These are phyloP conservation scores for Trileptium ribeirensis DNA, from an alignment of 2,888 invertebrate genomes.

Conservation along the genomic window DNA sequence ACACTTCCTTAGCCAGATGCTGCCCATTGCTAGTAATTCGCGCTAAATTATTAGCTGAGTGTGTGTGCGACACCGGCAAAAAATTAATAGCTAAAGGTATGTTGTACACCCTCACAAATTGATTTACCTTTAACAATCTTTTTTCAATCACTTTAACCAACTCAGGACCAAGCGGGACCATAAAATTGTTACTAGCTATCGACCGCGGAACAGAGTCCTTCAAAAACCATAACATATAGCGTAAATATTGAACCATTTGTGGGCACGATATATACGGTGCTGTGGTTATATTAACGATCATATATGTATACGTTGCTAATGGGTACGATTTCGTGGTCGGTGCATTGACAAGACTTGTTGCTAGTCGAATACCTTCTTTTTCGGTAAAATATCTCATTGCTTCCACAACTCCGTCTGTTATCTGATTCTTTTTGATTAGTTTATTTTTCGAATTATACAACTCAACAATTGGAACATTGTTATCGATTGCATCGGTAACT, in stretches of 20 bases:
- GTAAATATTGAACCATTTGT: not conserved
- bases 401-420: not conserved
- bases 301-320: not conserved
- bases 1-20: too few relatives aligned
- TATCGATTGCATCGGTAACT: not conserved
- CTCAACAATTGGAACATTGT: not conserved
- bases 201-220: not conserved
- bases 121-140: not conserved
- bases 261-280: not conserved
- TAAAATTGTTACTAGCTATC: not conserved
- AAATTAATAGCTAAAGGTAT: too few relatives aligned
- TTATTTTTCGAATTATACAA: not conserved
- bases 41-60: too few relatives aligned
- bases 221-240: conserved; percentile 1
- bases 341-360: too few relatives aligned
- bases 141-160: not conserved
- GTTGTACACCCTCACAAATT: too few relatives aligned
- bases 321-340: not conserved
- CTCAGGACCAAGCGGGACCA: not conserved
- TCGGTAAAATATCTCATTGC: not conserved
- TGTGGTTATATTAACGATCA: not conserved
- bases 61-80: too few relatives aligned
- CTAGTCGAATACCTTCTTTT: not conserved
- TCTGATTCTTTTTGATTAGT: not conserved
- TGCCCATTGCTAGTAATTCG: too few relatives aligned